Conservation (phyloP, 2,797 vertebrate species). For the Poecilia gillii region DNA sequence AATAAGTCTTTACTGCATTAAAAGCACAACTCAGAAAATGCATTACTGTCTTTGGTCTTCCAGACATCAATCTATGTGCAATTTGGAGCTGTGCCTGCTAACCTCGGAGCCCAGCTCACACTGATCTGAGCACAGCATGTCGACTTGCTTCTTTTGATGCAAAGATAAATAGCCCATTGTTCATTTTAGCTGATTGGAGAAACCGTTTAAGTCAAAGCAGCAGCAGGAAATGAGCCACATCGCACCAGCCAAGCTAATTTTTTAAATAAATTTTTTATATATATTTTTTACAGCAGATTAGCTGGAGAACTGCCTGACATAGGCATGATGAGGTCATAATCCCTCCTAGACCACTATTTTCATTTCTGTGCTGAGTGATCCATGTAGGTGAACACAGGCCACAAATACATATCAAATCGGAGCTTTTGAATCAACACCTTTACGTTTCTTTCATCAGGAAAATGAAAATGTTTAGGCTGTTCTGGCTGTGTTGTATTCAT, state of each 20-base stretch:
- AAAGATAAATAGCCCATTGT: background rate
- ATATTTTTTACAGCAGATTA: background rate
- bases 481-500: background rate
- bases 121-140: background rate
- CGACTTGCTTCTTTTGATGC: background rate
- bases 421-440: background rate
- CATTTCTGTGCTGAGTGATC: background rate
- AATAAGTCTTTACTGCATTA: background rate
- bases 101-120: background rate
- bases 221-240: background rate
- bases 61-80: background rate
- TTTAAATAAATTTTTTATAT: too few relatives aligned
- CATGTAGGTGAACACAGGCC: background rate
- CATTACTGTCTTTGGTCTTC: background rate
- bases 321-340: background rate
- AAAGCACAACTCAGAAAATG: background rate
- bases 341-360: background rate
- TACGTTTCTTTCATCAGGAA: background rate
- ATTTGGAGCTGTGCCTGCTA: background rate
- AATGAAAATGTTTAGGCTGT: background rate
- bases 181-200: background rate
- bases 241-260: background rate
- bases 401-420: background rate
- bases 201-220: background rate
- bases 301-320: background rate